Percentiles rank a stretch among this genome's conserved stretches.
These are phyloP conservation scores for Nanorana parkeri DNA, from an alignment of 2,113 vertebrate genomes.

Conservation along the genomic window DNA sequence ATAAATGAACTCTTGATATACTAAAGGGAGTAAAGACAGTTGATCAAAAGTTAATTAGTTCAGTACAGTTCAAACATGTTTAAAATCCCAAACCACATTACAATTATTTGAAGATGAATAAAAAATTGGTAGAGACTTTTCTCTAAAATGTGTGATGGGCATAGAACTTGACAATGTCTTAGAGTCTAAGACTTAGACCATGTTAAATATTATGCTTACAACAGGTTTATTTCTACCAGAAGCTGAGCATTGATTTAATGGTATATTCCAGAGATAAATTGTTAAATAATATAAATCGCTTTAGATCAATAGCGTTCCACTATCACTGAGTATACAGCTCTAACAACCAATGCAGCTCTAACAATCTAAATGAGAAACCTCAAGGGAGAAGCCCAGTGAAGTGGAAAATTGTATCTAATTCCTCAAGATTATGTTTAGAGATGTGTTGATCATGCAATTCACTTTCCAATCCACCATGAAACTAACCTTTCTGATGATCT, in stretches of 20 bases:
- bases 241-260: background rate
- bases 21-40: slow-evolving; percentile 1
- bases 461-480: too few species aligned
- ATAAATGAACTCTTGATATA: slow-evolving; percentile 4
- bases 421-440: too few species aligned
- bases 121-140: background rate
- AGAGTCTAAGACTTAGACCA: too few species aligned
- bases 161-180: background rate
- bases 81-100: slow-evolving; percentile 15
- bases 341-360: too few species aligned
- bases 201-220: background rate
- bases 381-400: too few species aligned
- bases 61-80: background rate
- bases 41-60: slow-evolving; percentile 12
- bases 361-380: too few species aligned
- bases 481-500: too few species aligned
- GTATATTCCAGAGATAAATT: background rate
- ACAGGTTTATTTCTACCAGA: background rate
- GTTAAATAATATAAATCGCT: too few species aligned
- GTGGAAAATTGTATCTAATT: too few species aligned
- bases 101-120: slow-evolving; percentile 8
- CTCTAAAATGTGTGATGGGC: background rate
- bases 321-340: too few species aligned
- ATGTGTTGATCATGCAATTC: too few species aligned
- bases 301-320: too few species aligned